Evolutionary conservation across 2,888 invertebrate species (phyloP).

Genomic region (Patella depressa): DNA sequence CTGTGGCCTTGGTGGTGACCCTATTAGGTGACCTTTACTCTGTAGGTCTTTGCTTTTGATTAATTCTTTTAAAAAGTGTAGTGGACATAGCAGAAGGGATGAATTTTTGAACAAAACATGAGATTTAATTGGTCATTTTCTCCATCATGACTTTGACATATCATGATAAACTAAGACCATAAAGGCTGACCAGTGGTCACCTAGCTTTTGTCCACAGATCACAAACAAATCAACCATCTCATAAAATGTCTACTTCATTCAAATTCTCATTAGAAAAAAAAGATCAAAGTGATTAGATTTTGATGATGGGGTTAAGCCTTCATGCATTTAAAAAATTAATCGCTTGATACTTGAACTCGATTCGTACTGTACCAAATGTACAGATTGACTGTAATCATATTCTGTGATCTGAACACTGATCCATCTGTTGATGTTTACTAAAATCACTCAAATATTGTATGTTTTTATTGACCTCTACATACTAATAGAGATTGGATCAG

Average conservation of each 20-base stretch:
- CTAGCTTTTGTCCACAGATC: neutral
- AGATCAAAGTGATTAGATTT: conserved; percentile 3
- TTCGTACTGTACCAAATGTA: too few species aligned
- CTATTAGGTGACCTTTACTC: conserved; percentile 35
- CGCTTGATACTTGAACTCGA: too few species aligned
- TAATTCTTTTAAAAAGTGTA: conserved; percentile 32
- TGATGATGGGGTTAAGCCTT: neutral
- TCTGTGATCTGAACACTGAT: too few species aligned
- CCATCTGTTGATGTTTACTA: too few species aligned
- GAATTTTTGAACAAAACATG: conserved; percentile 7
- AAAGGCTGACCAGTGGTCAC: conserved; percentile 7
- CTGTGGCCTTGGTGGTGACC: conserved; percentile 32
- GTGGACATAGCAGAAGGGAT: conserved; percentile 10
- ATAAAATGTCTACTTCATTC: conserved; percentile 5
- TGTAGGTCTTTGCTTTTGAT: conserved; percentile 35
- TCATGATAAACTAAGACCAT: neutral
- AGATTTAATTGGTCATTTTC: conserved; percentile 12
- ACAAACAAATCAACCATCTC: conserved; percentile 7
- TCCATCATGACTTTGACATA: conserved; percentile 10
- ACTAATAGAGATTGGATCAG: too few species aligned
- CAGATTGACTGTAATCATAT: too few species aligned
- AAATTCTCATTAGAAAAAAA: neutral
- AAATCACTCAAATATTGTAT: too few species aligned
- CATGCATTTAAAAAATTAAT: too few species aligned
- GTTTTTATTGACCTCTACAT: too few species aligned